A percentile compares a stretch with the other conserved stretches of the same genome.
Conservation (phyloP, 1,140 invertebrate species). For the Octopus bimaculoides region DNA sequence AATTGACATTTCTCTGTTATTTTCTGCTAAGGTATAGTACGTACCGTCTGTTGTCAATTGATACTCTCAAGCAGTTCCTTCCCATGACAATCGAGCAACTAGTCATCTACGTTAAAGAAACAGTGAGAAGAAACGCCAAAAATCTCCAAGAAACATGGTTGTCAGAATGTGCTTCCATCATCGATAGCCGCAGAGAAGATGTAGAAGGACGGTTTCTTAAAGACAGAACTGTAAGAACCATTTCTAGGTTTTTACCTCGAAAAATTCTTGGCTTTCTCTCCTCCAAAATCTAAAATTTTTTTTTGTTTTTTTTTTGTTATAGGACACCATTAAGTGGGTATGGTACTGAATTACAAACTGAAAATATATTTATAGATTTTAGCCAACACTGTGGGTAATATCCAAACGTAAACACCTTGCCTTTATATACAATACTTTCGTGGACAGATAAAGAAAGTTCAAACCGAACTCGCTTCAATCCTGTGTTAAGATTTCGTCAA, state of each 20-base stretch:
- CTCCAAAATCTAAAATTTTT: neutral
- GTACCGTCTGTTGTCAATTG: conserved; percentile 51
- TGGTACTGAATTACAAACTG: too few relatives aligned
- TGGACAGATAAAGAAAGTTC: too few relatives aligned
- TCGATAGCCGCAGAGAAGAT: conserved; percentile 63
- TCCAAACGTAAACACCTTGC: too few relatives aligned
- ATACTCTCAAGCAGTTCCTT: conserved; percentile 40
- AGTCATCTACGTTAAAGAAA: conserved; percentile 42
- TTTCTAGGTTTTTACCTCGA: neutral
- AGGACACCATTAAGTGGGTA: neutral
- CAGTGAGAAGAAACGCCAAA: conserved; percentile 33
- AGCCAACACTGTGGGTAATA: too few relatives aligned
- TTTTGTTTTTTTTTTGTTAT: neutral
- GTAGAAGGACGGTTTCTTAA: conserved; percentile 70
- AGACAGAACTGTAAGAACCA: conserved; percentile 20
- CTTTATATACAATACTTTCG: too few relatives aligned
- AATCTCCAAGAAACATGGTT: conserved; percentile 61
- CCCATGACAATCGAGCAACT: conserved; percentile 53
- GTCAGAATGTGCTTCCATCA: conserved; percentile 70
- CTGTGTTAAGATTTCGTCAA: too few relatives aligned
- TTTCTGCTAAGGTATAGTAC: conserved; percentile 38
- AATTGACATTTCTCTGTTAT: too few relatives aligned
- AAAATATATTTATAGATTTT: too few relatives aligned
- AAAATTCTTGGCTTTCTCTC: neutral
- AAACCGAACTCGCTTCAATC: too few relatives aligned